Evolutionary conservation across 2,888 invertebrate species (phyloP).

Genomic region (Napeogenes sylphis): DNA sequence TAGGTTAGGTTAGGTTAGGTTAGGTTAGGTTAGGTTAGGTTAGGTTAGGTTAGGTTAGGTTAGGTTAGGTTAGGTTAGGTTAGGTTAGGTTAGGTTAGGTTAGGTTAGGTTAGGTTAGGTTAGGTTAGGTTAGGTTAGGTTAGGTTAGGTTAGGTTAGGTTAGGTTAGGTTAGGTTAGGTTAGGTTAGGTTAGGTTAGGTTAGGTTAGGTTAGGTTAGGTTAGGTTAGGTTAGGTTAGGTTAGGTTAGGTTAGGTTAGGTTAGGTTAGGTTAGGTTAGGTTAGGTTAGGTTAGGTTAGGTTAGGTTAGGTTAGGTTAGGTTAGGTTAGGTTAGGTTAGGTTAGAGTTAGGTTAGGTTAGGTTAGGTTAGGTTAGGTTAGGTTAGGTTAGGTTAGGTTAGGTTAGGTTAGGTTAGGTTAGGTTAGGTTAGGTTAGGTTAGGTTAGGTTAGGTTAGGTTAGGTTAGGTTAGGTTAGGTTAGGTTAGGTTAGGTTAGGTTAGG

Average conservation of each 20-base stretch:
- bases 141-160: constrained; percentile 30
- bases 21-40: constrained; percentile 31
- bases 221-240: constrained; percentile 20
- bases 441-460: constrained; percentile 27
- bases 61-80: constrained; percentile 37
- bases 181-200: constrained; percentile 28
- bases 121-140: constrained; percentile 29
- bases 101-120: constrained; percentile 30
- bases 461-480: constrained; percentile 32
- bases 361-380: constrained; percentile 26
- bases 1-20: constrained; percentile 27
- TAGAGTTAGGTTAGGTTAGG: no score
- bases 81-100: constrained; percentile 35
- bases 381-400: constrained; percentile 25
- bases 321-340: constrained; percentile 25
- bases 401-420: constrained; percentile 24
- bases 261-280: constrained; percentile 25
- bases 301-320: constrained; percentile 16
- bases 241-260: constrained; percentile 24
- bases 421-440: constrained; percentile 24
- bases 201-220: constrained; percentile 21
- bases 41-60: constrained; percentile 30
- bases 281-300: constrained; percentile 20
- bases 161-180: constrained; percentile 30
- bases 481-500: constrained; percentile 27